Evolutionary conservation across 2,888 invertebrate species (phyloP).

Genomic region (Drosophila peninsularis): DNA sequence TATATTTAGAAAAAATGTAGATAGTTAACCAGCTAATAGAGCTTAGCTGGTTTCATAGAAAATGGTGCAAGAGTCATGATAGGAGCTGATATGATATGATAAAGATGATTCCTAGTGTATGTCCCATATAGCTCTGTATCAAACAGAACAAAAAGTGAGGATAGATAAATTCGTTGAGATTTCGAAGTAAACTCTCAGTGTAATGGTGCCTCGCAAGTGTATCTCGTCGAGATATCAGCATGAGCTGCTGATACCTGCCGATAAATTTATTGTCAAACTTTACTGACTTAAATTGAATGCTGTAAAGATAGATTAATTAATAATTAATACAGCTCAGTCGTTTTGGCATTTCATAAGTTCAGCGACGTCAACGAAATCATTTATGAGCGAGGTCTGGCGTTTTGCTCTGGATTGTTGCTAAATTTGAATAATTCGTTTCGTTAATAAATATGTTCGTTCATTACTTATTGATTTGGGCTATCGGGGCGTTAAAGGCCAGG

Average conservation of each 20-base stretch:
- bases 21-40: too few species aligned
- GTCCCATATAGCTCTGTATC: too few species aligned
- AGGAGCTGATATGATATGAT: too few species aligned
- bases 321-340: neutral
- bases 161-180: too few species aligned
- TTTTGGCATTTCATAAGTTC: slow-evolving; percentile 2
- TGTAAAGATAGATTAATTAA: slow-evolving; percentile 7
- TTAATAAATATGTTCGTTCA: slow-evolving; percentile 24
- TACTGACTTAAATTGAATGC: slow-evolving; percentile 12
- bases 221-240: neutral
- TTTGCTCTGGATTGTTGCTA: slow-evolving; percentile 11
- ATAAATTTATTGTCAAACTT: neutral
- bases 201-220: too few species aligned
- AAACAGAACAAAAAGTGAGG: too few species aligned
- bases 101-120: too few species aligned
- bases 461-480: slow-evolving; percentile 46
- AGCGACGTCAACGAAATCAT: slow-evolving; percentile 8
- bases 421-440: slow-evolving; percentile 25
- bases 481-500: slow-evolving; percentile 27
- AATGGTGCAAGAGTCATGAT: too few species aligned
- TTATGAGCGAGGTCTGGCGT: slow-evolving; percentile 4
- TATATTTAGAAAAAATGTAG: too few species aligned
- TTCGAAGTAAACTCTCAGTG: too few species aligned
- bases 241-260: neutral
- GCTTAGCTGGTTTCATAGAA: too few species aligned